Percentiles rank a stretch among this genome's conserved stretches.
Evolutionary conservation across 2,888 invertebrate genomes (phyloP).

Genomic region (Psococerastis gibbosa): DNA sequence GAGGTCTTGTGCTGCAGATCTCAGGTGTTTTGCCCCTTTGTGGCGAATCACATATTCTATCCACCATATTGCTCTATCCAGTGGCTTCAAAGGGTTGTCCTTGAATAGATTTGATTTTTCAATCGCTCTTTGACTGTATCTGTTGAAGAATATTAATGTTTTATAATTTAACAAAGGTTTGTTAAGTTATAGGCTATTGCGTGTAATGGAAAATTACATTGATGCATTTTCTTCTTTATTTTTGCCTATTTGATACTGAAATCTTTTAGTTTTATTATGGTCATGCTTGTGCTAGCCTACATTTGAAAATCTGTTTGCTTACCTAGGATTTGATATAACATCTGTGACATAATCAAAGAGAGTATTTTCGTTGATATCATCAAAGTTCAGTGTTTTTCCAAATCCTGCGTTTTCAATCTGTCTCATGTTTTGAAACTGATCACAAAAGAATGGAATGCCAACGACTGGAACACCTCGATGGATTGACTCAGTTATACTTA

Average conservation of each 20-base stretch:
- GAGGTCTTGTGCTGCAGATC: constrained; percentile 17
- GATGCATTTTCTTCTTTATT: too few species aligned
- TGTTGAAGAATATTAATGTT: too few species aligned
- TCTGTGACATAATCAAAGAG: constrained; percentile 19
- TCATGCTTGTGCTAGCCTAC: too few species aligned
- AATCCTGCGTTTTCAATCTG: constrained; percentile 32
- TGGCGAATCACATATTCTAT: constrained; percentile 16
- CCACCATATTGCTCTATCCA: constrained; percentile 16
- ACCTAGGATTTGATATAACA: constrained; percentile 18
- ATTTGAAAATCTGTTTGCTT: too few species aligned
- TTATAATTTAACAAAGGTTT: too few species aligned
- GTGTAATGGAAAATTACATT: too few species aligned
- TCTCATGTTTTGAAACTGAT: constrained; percentile 31
- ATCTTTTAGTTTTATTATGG: too few species aligned
- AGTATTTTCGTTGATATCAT: constrained; percentile 20
- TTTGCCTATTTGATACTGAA: too few species aligned
- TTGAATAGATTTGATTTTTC: constrained; percentile 24
- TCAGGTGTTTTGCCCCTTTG: constrained; percentile 18
- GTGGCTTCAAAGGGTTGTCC: constrained; percentile 11
- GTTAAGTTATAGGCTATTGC: too few species aligned
- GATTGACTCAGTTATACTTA: constrained; percentile 29
- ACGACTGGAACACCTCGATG: constrained; percentile 27
- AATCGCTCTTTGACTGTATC: constrained; percentile 32
- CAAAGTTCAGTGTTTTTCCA: constrained; percentile 24
- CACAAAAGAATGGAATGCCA: constrained; percentile 25